A percentile compares a stretch with the other conserved stretches of the same genome.
These are phyloP conservation scores for Fragum sueziense DNA, from an alignment of 2,888 invertebrate species.

Conservation along the genomic window DNA sequence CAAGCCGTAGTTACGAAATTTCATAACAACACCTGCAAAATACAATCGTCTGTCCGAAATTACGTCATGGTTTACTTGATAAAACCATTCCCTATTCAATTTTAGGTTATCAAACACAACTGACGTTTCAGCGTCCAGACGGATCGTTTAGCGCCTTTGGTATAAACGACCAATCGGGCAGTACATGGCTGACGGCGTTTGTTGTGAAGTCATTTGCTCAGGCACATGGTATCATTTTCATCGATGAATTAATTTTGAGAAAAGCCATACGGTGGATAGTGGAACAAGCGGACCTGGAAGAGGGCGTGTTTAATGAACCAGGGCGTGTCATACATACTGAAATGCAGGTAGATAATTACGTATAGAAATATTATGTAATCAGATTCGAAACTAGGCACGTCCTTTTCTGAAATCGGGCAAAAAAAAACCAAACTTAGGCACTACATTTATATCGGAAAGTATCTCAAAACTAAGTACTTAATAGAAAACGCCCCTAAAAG, in stretches of 20 bases:
- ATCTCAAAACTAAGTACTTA: too few relatives aligned
- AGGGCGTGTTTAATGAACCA: conserved; percentile 69
- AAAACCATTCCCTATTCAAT: not conserved
- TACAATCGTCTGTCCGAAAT: too few relatives aligned
- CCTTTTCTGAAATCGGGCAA: too few relatives aligned
- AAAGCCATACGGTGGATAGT: conserved; percentile 63
- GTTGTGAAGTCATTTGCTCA: conserved; percentile 68
- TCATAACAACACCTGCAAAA: too few relatives aligned
- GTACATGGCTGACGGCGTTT: conserved; percentile 87
- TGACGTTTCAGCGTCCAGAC: conserved; percentile 92
- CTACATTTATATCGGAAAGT: too few relatives aligned
- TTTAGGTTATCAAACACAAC: conserved; percentile 92
- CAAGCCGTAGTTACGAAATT: too few relatives aligned
- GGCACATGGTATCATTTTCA: conserved; percentile 84
- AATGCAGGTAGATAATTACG: conserved; percentile 67
- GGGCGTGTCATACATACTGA: conserved; percentile 68
- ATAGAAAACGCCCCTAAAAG: too few relatives aligned
- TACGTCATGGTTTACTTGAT: too few relatives aligned
- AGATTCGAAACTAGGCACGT: too few relatives aligned
- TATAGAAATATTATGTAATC: too few relatives aligned
- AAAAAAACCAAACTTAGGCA: too few relatives aligned
- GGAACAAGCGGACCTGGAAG: conserved; percentile 84
- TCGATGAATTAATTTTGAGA: conserved; percentile 84
- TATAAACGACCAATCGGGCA: conserved; percentile 86
- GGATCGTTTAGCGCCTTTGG: conserved; percentile 96